These are phyloP conservation scores for Reticulitermes speratus DNA, from an alignment of 1,140 invertebrate species.

Conservation along the genomic window DNA sequence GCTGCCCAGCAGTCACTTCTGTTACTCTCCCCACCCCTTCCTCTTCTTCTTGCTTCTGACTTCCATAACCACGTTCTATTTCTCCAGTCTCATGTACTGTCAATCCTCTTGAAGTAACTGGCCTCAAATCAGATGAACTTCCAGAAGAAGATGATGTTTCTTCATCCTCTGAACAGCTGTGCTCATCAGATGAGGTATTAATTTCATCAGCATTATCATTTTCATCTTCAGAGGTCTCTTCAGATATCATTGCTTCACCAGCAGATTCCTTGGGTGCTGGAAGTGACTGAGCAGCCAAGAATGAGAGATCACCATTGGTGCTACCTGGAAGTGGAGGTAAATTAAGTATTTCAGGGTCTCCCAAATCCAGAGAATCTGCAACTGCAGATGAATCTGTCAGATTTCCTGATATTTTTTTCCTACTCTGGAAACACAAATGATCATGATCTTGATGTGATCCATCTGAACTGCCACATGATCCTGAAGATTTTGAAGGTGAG, in stretches of 20 bases:
- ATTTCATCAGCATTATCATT: conserved; percentile 20
- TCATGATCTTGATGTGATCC: conserved; percentile 45
- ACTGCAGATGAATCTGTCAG: conserved; percentile 36
- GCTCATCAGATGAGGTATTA: conserved; percentile 16
- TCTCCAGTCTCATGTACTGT: too few species aligned
- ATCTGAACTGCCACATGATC: conserved; percentile 14
- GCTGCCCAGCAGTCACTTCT: too few species aligned
- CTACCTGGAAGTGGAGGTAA: conserved; percentile 37
- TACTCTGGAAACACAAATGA: conserved; percentile 40
- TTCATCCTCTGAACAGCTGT: conserved; percentile 24
- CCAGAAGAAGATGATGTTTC: background rate
- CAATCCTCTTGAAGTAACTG: too few species aligned
- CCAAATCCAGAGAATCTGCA: conserved; percentile 40
- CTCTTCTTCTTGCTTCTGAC: too few species aligned
- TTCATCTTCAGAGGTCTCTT: conserved; percentile 46
- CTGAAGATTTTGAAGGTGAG: conserved; percentile 22
- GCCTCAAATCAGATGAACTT: too few species aligned
- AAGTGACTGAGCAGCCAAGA: conserved; percentile 34
- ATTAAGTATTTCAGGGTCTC: conserved; percentile 16
- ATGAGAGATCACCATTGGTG: conserved; percentile 34
- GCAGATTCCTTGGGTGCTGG: conserved; percentile 48
- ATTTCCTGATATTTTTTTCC: conserved; percentile 39
- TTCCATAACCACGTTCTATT: too few species aligned
- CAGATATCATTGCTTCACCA: conserved; percentile 54
- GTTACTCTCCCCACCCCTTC: too few species aligned